phyloP scores from a whole-genome alignment of 1,140 invertebrate genomes.

The Drosophila micromelanica region DNA sequence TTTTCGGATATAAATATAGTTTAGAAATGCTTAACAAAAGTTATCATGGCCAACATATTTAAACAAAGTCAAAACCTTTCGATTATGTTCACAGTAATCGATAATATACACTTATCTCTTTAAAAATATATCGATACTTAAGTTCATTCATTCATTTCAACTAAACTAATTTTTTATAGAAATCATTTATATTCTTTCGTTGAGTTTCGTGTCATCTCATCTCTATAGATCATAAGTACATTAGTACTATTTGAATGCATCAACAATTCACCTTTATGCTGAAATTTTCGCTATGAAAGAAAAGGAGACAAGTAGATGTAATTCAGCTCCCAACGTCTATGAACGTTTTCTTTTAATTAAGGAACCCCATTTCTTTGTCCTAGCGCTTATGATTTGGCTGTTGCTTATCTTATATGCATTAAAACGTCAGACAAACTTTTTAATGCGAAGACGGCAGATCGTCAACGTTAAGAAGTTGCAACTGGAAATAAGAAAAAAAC shows the following conservation, averaged over 20 bases:
- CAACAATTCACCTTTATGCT: not conserved
- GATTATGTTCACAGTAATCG: too few relatives aligned
- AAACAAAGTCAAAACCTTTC: too few relatives aligned
- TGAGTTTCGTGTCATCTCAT: conserved; percentile 1
- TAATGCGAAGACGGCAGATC: not conserved
- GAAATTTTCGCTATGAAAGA: not conserved
- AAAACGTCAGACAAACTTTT: conserved; percentile 1
- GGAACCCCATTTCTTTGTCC: not conserved
- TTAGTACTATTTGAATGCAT: not conserved
- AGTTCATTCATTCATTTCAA: too few relatives aligned
- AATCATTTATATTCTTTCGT: not conserved
- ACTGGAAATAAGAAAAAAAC: conserved; percentile 25
- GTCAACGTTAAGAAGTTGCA: conserved; percentile 25
- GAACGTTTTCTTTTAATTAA: not conserved
- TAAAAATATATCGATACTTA: too few relatives aligned
- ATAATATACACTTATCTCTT: too few relatives aligned
- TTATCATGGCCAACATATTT: too few relatives aligned
- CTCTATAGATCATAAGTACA: not conserved
- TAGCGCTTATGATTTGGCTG: conserved; percentile 22
- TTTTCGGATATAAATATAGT: too few relatives aligned
- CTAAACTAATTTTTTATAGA: not conserved
- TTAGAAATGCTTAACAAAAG: too few relatives aligned
- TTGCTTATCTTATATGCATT: conserved; percentile 18
- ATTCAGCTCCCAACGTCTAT: not conserved
- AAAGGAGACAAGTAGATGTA: not conserved